Conservation (phyloP, 2,113 vertebrate species). For the Phocoena phocoena region DNA sequence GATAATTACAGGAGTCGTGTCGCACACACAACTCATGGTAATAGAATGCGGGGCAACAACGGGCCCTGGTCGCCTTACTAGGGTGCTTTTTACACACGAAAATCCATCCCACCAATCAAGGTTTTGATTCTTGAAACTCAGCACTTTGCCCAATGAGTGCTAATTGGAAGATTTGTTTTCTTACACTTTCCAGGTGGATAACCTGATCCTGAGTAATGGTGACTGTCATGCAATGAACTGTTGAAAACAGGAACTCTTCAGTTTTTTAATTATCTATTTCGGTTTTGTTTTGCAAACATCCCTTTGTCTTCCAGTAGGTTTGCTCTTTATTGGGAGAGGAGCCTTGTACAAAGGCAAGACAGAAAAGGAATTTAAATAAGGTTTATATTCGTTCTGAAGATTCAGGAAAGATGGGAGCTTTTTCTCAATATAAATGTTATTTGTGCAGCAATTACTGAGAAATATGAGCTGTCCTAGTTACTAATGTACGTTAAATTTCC, state of each 20-base stretch:
- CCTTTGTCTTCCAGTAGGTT: slow-evolving; percentile 28
- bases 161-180: not conserved
- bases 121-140: not conserved
- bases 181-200: slow-evolving; percentile 4
- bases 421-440: slow-evolving; percentile 18
- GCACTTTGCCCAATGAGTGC: not conserved
- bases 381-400: slow-evolving; percentile 6
- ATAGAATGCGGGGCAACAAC: not conserved
- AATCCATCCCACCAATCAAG: not conserved
- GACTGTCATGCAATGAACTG: not conserved
- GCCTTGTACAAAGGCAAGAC: not conserved
- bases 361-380: slow-evolving; percentile 62
- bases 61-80: not conserved
- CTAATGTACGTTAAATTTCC: slow-evolving; percentile 53
- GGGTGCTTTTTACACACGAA: not conserved
- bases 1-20: not conserved
- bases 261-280: not conserved
- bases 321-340: not conserved
- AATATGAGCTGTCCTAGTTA: slow-evolving; percentile 43
- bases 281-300: slow-evolving; percentile 3
- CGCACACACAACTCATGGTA: not conserved
- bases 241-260: not conserved
- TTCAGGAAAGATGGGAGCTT: slow-evolving; percentile 1
- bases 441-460: slow-evolving; percentile 18
- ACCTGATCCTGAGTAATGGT: not conserved